Conservation (phyloP, 1,140 invertebrate species). For the Trinorchestia longiramus region DNA sequence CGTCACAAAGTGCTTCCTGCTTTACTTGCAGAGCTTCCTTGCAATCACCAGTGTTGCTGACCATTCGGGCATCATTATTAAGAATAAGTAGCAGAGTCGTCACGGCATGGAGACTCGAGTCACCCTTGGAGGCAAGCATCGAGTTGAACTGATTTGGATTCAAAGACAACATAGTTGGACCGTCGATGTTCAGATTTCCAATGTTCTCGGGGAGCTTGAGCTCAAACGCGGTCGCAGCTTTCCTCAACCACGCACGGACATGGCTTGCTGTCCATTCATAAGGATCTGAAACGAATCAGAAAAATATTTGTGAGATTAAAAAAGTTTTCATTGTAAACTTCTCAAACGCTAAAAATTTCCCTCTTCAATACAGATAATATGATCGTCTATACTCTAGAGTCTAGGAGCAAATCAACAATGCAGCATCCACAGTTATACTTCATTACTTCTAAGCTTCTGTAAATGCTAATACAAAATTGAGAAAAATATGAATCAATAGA, state of each 20-base stretch:
- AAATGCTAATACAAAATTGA: background rate
- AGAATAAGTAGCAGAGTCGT: background rate
- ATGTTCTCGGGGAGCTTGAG: background rate
- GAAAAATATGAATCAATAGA: background rate
- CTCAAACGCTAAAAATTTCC: too few relatives aligned
- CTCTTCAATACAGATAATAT: too few relatives aligned
- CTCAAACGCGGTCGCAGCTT: background rate
- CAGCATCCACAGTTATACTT: too few relatives aligned
- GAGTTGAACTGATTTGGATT: background rate
- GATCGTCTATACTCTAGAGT: too few relatives aligned
- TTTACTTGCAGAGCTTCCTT: background rate
- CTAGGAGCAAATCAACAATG: too few relatives aligned
- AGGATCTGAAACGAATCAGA: background rate
- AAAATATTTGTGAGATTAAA: background rate
- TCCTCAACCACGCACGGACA: slow-evolving; percentile 3
- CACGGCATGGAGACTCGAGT: background rate
- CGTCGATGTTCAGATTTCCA: slow-evolving; percentile 25
- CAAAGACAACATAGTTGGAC: background rate
- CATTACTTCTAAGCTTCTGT: background rate
- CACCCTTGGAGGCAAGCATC: background rate
- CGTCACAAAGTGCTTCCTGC: slow-evolving; percentile 19
- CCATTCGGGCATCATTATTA: background rate
- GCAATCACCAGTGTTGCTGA: background rate
- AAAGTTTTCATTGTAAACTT: background rate
- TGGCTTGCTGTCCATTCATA: slow-evolving; percentile 4